Base-by-base conservation (phyloP, 2,797 vertebrate genomes). In the Gila robusta region DNA sequence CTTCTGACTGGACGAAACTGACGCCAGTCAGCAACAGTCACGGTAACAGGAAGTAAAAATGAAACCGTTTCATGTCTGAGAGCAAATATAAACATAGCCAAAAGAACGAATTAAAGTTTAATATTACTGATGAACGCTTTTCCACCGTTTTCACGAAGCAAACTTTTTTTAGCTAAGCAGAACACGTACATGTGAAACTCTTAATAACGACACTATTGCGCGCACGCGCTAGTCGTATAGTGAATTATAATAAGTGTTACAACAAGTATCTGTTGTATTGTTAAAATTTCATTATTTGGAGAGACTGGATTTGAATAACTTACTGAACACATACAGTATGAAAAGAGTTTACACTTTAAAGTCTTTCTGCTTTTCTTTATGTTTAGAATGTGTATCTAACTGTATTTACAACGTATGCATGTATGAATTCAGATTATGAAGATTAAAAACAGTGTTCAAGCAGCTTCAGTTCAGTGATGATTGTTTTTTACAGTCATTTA, bases 1-100 rank as follows among this genome's bases (percentile, higher is more conserved):
- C 23, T 86, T 88, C 0, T 87, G 86, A 95, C 94, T 95, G 95
- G 94, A 66, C 79, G 0, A 32, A 21, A 16, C 6, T 0, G 39
- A 59, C 23, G 89, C 59, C 85, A 37, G 14, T 94, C 85, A 37
- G 12, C 94, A 84, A 91, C 77, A 56, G 74, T 80, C 17, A 62
- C 52, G 44, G 39, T 52, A 88, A 86, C 89, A 90, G 86, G 86
- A 90, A 89, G 93, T 90, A 91, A 90, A 89, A 87, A n/a, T 11
- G 32, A 59, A 39, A 44, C 54, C 6, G 11, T 62, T 59, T 28
- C 32, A n/a, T 47, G 39, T 47, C 54, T 52, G 56, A 83, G 37
- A 64, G 82, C 70, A 49, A 59, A 47, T 26, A 71, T 41, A 23
- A 26, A 72, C 62, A 64, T 6, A 23, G 3, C 23, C 19, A 6